Evolutionary conservation across 2,113 vertebrate species (phyloP), one percentile per base, ranked within the genome.

Genomic region (Bothrops jararaca): DNA sequence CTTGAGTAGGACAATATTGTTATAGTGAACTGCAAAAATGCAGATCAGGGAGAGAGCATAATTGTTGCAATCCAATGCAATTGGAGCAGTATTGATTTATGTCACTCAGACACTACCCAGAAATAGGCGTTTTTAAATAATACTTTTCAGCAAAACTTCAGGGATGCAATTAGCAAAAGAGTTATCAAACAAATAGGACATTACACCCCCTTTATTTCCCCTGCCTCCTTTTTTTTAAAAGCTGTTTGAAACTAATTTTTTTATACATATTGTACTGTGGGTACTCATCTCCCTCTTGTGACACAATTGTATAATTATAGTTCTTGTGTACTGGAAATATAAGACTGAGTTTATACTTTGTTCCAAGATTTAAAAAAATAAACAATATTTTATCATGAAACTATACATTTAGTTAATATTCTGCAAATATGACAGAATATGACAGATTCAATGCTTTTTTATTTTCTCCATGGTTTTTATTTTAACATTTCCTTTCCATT

Each of bases 241-340:
- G 52, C 74, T 42, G 1, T 52, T 89, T 58, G 48, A 9, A 92
- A 94, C 52, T 29, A 85, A 0, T 18, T 5, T 26, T 7, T n/a
- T 89, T 18, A 89, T 80, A 23, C 42, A 60, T 48, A 94, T 57
- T 42, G 89, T 85, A 60, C 23, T 52, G 24, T 87, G 24, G n/a
- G 4, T 9, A 45, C 18, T 85, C 93, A 91, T 39, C 69, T 89
- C 92, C 93, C 69, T 89, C 89, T 86, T 88, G 69, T 89, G 90
- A 90, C 1, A 11, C 1, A 12, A 56, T 9, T 69, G 11, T 90
- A 50, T 85, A 4, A 53, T 58, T 57, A 50, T 29, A 57, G 9
- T 15, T 91, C 34, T 12, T 6, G 22, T 42, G 48, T 86, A 50
- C 85, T 52, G 5, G 54, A 89, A 57, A 52, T 90, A 24, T 26